Base-by-base conservation (phyloP, 2,797 vertebrate species). In the Eulemur rubriventer region DNA sequence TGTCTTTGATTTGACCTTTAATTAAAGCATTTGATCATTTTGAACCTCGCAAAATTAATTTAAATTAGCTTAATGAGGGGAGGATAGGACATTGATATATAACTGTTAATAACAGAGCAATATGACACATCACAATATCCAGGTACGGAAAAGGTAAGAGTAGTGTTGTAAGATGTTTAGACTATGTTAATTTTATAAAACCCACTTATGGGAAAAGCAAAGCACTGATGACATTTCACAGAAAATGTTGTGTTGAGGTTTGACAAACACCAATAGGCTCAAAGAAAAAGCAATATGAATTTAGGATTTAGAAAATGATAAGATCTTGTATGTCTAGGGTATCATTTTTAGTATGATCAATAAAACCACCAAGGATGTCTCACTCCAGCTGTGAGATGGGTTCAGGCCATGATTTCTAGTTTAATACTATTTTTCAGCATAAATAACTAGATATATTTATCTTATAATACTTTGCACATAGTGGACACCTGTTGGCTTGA, bases 1-100 rank as follows among this genome's bases (percentile, higher is more conserved):
- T 94, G 30, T 33, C 70, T 96, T 94, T 20, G 52, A 93, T 80
- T 88, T 83, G 72, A 88, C 33, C 10, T 81, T 95, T 30, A n/a
- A 12, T 86, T 85, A 93, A 63, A 75, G 7, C 10, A 69, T 57
- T 55, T 18, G 3, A 59, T 83, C 43, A 72, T 61, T 88, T 95
- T 61, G 91, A 12, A 55, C 30, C 52, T 95, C 95, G 46, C 43
- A 82, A 78, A 95, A 91, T 94, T 87, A 95, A 79, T 61, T 94
- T 92, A 76, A 61, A 22, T 72, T 61, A 67, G 12, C 48, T 91
- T 92, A 87, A 84, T n/a, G 26, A 81, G 95, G 65, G 30, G 86
- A 43, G 3, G 46, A 35, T 16, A 88, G 20, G 73, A 33, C 28
- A 65, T 12, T 65, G 61, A 88, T 14, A 52, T 61, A 86, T 22